A percentile compares a stretch with the other conserved stretches of the same genome.
Conservation (phyloP, 2,113 vertebrate genomes). For the Cyanoramphus novaezelandiae region DNA sequence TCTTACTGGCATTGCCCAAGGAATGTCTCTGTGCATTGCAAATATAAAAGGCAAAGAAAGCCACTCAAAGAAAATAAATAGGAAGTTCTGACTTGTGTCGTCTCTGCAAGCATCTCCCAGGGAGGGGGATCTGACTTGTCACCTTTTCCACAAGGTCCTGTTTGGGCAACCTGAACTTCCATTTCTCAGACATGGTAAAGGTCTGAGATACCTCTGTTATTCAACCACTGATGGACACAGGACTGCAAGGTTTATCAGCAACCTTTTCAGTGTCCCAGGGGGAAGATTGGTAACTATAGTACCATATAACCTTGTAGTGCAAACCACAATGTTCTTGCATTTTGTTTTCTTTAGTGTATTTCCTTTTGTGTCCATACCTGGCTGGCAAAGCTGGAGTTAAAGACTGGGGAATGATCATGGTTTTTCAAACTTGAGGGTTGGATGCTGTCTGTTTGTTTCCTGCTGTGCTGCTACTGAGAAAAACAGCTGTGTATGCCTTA, state of each 20-base stretch:
- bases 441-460: not conserved
- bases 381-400: not conserved
- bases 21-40: not conserved
- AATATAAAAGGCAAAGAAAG: not conserved
- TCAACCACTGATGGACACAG: not conserved
- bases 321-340: not conserved
- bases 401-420: not conserved
- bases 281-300: not conserved
- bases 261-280: not conserved
- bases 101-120: not conserved
- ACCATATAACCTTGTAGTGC: not conserved
- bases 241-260: not conserved
- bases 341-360: not conserved
- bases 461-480: not conserved
- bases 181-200: not conserved
- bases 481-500: not conserved
- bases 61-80: not conserved
- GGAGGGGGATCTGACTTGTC: not conserved
- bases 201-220: not conserved
- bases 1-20: not conserved
- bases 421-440: not conserved
- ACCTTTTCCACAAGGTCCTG: not conserved
- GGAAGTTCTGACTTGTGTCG: not conserved
- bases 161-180: not conserved
- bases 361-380: not conserved